Evolutionary conservation across 2,888 invertebrate genomes (phyloP).

Genomic region (Chironomus riparius): DNA sequence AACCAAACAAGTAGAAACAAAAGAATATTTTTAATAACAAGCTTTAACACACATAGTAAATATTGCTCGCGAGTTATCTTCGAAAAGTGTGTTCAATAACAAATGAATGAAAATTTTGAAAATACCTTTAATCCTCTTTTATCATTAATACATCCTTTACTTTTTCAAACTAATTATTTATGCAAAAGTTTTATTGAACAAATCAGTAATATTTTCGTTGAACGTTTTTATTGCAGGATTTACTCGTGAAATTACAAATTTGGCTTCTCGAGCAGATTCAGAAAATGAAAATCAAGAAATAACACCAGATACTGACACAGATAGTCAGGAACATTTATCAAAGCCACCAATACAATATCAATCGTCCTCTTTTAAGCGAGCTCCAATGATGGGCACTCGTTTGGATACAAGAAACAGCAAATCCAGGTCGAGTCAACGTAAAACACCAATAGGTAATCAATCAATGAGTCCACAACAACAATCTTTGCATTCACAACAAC

Average conservation of each 20-base stretch:
- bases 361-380: conserved; percentile 48
- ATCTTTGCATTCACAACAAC: conserved; percentile 30
- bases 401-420: conserved; percentile 56
- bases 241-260: conserved; percentile 39
- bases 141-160: neutral
- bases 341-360: conserved; percentile 39
- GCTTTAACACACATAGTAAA: no score
- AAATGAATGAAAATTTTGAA: neutral
- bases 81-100: neutral
- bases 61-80: no score
- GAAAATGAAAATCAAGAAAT: conserved; percentile 63
- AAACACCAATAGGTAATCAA: conserved; percentile 38
- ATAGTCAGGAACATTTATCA: conserved; percentile 42
- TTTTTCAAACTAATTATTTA: neutral
- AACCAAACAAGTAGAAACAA: no score
- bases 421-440: conserved; percentile 45
- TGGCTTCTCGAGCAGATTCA: conserved; percentile 48
- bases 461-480: neutral
- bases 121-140: neutral
- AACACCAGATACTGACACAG: conserved; percentile 64
- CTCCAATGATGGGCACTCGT: conserved; percentile 52
- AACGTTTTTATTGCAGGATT: conserved; percentile 34
- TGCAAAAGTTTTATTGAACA: no score
- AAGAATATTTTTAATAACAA: no score
- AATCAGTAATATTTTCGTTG: no score